A percentile compares a stretch with the other conserved stretches of the same genome.
These are phyloP conservation scores for Fregata magnificens DNA, from an alignment of 2,113 vertebrate species.

Conservation along the genomic window DNA sequence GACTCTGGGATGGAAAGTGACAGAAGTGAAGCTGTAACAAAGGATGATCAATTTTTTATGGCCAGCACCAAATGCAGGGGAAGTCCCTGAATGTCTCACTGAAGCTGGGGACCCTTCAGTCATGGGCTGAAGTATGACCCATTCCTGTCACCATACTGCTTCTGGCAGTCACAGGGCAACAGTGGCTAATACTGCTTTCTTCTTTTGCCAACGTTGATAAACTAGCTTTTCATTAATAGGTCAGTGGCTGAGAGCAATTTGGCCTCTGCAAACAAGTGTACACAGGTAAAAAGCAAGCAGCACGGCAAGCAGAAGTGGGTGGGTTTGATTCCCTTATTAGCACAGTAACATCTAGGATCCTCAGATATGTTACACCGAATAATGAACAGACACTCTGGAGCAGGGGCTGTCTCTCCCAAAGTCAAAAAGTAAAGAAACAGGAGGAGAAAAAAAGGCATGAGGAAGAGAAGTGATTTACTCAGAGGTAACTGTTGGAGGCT, in stretches of 20 bases:
- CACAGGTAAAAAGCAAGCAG: not conserved
- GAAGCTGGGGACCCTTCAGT: not conserved
- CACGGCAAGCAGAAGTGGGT: not conserved
- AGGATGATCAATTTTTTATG: constrained; percentile 92
- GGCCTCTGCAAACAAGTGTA: not conserved
- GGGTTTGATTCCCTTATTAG: not conserved
- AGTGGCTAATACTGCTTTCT: not conserved
- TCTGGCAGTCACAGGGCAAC: not conserved
- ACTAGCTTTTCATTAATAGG: not conserved
- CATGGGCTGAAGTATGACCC: not conserved
- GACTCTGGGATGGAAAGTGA: constrained; percentile 91
- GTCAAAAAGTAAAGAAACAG: not conserved
- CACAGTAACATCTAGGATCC: not conserved
- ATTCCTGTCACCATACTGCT: not conserved
- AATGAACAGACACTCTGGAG: not conserved
- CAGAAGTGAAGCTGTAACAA: constrained; percentile 93
- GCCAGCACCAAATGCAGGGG: constrained; percentile 50
- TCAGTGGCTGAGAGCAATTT: not conserved
- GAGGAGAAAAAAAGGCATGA: not conserved
- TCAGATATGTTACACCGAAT: not conserved
- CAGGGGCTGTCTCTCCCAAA: not conserved
- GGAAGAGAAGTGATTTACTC: not conserved
- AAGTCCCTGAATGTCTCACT: constrained; percentile 41
- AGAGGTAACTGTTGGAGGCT: not conserved
- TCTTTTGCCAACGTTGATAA: not conserved